Percentiles rank a stretch among this genome's conserved stretches.
phyloP scores from a whole-genome alignment of 1,140 invertebrate species.

The Pinna nobilis region DNA sequence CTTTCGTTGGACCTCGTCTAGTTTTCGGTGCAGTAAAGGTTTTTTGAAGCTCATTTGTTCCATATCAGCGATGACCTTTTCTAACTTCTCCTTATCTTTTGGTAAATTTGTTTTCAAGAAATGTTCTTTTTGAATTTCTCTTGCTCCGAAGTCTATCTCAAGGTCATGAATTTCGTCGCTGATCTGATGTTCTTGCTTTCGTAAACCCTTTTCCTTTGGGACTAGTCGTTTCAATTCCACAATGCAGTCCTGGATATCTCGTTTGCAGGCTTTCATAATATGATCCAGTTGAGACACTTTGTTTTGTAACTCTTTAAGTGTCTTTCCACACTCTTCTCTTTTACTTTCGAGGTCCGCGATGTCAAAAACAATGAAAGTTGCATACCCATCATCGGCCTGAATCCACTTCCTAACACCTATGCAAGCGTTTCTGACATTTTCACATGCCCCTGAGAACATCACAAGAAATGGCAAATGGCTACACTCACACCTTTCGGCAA shows the following conservation, averaged over 20 bases:
- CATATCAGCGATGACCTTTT: constrained; percentile 40
- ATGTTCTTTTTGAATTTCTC: constrained; percentile 37
- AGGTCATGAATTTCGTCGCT: constrained; percentile 24
- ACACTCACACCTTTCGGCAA: constrained; percentile 46
- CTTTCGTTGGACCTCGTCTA: constrained; percentile 34
- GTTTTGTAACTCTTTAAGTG: constrained; percentile 46
- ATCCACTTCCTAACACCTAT: constrained; percentile 57
- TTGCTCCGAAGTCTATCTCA: constrained; percentile 23
- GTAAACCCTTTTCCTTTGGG: constrained; percentile 26
- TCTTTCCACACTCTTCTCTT: constrained; percentile 31
- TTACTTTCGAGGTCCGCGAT: constrained; percentile 55
- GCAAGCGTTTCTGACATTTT: constrained; percentile 55
- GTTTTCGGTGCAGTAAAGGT: constrained; percentile 32
- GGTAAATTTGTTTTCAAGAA: neutral
- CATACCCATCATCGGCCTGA: constrained; percentile 56
- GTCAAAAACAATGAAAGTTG: constrained; percentile 52
- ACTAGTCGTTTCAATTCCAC: constrained; percentile 27
- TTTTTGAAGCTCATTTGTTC: constrained; percentile 43
- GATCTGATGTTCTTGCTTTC: constrained; percentile 19
- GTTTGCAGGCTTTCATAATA: constrained; percentile 38
- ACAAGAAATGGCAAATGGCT: constrained; percentile 54
- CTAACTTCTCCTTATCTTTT: constrained; percentile 33
- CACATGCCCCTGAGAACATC: constrained; percentile 54
- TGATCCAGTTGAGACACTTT: constrained; percentile 32
- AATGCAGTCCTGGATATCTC: constrained; percentile 43